Conservation (phyloP, 2,797 vertebrate genomes). For the Enteromius radiatus region DNA sequence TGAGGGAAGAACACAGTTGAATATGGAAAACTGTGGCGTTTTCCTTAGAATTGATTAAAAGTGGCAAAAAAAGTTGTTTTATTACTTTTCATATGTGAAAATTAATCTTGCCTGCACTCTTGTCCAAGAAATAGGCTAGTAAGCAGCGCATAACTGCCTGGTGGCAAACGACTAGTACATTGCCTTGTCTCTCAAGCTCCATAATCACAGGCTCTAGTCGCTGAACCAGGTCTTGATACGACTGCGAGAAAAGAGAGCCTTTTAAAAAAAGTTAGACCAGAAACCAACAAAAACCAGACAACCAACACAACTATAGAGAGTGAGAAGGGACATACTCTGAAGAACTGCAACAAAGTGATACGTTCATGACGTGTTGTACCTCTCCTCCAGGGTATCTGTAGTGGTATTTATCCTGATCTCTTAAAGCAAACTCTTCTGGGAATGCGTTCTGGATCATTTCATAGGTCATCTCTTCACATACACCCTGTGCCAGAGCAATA, state of each 20-base stretch:
- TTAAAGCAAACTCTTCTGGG: constrained; percentile 93
- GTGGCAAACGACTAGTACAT: constrained; percentile 92
- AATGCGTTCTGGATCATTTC: constrained; percentile 89
- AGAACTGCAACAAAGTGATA: background rate
- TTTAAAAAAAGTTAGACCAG: background rate
- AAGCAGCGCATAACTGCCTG: constrained; percentile 98
- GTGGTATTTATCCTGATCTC: constrained; percentile 97
- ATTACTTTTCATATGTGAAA: background rate
- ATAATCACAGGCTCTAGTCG: constrained; percentile 96
- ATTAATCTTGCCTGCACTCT: constrained; percentile 86
- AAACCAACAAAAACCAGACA: background rate
- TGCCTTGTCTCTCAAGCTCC: constrained; percentile 95
- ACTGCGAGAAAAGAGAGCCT: constrained; percentile 73
- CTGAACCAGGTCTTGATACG: constrained; percentile 96
- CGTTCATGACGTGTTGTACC: constrained; percentile 71
- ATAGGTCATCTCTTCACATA: constrained; percentile 98
- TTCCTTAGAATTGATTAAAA: background rate
- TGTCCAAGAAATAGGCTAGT: constrained; percentile 96
- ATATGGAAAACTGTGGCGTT: too few relatives aligned
- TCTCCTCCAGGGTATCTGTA: constrained; percentile 98
- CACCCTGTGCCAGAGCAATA: constrained; percentile 78
- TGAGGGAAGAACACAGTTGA: too few relatives aligned
- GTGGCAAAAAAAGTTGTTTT: background rate
- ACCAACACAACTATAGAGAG: background rate
- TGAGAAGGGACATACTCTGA: background rate